Percentiles rank a stretch among this genome's conserved stretches.
Conservation (phyloP, 2,113 vertebrate genomes). For the Chauna torquata region DNA sequence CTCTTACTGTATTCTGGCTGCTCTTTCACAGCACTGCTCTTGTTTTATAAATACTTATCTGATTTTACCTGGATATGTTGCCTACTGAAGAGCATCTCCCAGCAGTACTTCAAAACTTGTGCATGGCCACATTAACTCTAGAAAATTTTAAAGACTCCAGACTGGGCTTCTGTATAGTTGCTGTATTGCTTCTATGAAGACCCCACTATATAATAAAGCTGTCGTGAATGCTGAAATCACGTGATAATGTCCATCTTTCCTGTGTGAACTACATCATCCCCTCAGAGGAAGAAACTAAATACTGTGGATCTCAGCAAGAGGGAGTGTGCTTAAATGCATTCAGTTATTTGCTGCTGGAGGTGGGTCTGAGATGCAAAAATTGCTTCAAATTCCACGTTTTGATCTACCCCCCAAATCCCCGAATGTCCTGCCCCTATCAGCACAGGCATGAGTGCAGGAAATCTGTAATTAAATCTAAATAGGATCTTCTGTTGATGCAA, state of each 20-base stretch:
- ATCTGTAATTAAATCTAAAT: conserved; percentile 42
- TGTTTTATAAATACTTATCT: background rate
- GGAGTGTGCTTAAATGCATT: background rate
- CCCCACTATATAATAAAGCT: background rate
- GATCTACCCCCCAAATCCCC: background rate
- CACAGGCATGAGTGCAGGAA: background rate
- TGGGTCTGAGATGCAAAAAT: background rate
- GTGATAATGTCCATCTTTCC: background rate
- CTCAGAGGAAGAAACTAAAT: background rate
- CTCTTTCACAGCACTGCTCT: background rate
- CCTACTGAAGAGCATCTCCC: background rate
- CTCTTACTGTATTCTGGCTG: background rate
- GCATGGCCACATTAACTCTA: background rate
- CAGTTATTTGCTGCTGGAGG: background rate
- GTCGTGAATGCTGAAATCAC: background rate
- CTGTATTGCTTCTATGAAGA: background rate
- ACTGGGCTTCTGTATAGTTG: background rate
- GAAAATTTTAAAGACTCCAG: background rate
- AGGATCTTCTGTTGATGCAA: background rate
- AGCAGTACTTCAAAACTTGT: too few species aligned
- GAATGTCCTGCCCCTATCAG: background rate
- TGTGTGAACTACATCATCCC: background rate
- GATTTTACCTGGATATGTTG: background rate
- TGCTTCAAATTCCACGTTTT: background rate
- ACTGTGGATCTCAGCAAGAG: background rate